Conservation (phyloP, 2,113 vertebrate genomes). For the Hypocryptadius cinnamomeus region DNA sequence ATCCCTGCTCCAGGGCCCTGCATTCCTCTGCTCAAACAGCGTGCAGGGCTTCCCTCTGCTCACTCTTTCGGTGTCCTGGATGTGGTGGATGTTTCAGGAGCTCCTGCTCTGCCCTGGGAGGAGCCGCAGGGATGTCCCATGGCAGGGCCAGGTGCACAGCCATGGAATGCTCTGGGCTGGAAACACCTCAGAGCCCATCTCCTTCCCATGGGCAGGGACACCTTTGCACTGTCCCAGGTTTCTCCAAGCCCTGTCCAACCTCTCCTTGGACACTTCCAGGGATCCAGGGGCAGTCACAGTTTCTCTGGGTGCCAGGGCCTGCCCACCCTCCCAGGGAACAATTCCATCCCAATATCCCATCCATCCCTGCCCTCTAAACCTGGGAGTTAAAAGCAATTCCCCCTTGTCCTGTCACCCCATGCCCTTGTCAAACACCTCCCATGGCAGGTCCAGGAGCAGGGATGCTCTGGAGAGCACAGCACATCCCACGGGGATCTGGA, state of each 20-base stretch:
- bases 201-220: background rate
- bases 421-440: background rate
- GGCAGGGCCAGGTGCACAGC: background rate
- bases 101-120: background rate
- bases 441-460: background rate
- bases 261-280: background rate
- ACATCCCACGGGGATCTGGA: accelerated
- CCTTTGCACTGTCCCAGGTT: accelerated
- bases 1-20: background rate
- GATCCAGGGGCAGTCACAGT: background rate
- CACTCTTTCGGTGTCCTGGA: background rate
- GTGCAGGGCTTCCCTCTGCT: background rate
- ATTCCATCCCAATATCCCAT: background rate
- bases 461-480: background rate
- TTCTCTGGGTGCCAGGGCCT: background rate
- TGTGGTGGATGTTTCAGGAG: background rate
- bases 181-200: background rate
- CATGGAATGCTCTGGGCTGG: background rate
- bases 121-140: accelerated
- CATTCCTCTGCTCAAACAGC: background rate
- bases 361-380: background rate
- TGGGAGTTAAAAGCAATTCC: background rate
- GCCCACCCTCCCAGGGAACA: background rate
- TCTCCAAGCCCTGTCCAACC: background rate
- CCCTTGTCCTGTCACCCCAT: background rate